Conservation (phyloP, 2,797 vertebrate genomes). For the Poecile montanus region DNA sequence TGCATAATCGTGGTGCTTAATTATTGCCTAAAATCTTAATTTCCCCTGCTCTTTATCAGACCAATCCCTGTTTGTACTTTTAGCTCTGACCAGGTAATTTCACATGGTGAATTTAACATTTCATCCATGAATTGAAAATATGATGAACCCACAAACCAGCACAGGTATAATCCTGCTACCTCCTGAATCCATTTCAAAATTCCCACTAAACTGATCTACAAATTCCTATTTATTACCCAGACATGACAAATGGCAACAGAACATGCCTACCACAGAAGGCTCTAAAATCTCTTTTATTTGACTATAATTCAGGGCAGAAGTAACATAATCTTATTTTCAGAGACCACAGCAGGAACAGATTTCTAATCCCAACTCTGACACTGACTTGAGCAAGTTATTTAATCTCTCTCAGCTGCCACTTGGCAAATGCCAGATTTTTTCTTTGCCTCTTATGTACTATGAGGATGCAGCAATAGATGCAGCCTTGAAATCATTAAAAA, state of each 20-base stretch:
- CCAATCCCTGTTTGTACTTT: not conserved
- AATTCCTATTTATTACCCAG: not conserved
- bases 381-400: not conserved
- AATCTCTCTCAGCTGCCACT: not conserved
- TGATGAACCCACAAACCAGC: not conserved
- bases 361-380: conserved; percentile 17
- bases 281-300: not conserved
- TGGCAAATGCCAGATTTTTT: not conserved
- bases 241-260: not conserved
- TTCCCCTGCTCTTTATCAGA: not conserved
- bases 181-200: not conserved
- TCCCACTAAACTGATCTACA: not conserved
- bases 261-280: not conserved
- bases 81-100: not conserved
- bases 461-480: not conserved
- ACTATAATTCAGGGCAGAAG: not conserved
- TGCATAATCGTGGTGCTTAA: not conserved
- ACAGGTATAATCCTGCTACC: not conserved
- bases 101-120: not conserved
- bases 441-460: not conserved
- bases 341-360: not conserved
- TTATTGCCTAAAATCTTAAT: not conserved
- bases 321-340: not conserved
- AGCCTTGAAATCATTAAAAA: not conserved
- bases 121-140: not conserved